Conservation (phyloP, 2,113 vertebrate species). For the Cyphomyrus discorhynchus region DNA sequence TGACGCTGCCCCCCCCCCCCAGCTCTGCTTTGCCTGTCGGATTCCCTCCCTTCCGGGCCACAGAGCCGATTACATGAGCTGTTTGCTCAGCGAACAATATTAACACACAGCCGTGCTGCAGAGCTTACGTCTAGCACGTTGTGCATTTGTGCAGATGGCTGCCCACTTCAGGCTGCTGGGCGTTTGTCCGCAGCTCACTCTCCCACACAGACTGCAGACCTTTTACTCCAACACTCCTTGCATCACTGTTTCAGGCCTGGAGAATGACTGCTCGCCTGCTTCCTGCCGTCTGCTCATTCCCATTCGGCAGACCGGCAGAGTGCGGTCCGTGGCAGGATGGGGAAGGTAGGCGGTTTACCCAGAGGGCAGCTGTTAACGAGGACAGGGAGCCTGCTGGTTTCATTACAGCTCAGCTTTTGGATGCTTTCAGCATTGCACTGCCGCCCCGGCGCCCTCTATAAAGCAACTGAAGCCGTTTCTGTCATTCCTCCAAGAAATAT, state of each 20-base stretch:
- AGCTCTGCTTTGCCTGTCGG: not conserved
- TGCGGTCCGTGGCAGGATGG: not conserved
- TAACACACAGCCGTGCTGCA: not conserved
- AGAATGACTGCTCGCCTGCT: not conserved
- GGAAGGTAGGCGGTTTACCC: not conserved
- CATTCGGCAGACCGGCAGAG: not conserved
- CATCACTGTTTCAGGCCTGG: not conserved
- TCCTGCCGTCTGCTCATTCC: not conserved
- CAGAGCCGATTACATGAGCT: not conserved
- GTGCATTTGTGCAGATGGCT: not conserved
- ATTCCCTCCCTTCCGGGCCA: not conserved
- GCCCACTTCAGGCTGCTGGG: not conserved
- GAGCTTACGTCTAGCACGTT: not conserved
- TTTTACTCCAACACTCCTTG: not conserved
- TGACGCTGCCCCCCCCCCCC: not conserved
- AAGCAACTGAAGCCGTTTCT: not conserved
- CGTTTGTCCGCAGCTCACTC: not conserved
- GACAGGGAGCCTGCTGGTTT: not conserved
- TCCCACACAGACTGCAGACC: not conserved
- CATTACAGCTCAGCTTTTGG: not conserved
- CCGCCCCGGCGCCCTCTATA: no score
- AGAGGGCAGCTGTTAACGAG: slow-evolving; percentile 6
- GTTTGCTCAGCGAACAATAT: not conserved
- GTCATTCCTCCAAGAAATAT: not conserved
- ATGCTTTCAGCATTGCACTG: not conserved